Conservation (phyloP, 2,888 invertebrate genomes). For the Agrochola lychnidis region DNA sequence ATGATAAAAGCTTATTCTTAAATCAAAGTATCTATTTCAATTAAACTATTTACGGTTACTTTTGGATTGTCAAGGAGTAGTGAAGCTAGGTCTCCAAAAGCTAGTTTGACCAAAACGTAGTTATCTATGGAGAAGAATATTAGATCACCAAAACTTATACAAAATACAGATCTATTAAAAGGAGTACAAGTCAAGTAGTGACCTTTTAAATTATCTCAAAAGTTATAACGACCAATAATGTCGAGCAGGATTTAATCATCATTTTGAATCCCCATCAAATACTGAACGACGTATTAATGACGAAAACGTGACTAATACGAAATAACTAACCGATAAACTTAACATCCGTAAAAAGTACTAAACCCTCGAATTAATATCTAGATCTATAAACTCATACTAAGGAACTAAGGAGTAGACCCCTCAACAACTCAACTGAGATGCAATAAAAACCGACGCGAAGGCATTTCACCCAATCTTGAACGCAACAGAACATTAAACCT, state of each 20-base stretch:
- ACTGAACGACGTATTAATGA: slow-evolving; percentile 31
- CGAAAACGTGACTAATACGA: slow-evolving; percentile 47
- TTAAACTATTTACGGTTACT: too few relatives aligned
- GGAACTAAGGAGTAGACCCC: slow-evolving; percentile 54
- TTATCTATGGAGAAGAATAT: too few relatives aligned
- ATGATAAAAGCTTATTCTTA: not conserved
- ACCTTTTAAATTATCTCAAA: slow-evolving; percentile 2
- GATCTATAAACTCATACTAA: slow-evolving; percentile 55
- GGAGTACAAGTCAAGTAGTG: too few relatives aligned
- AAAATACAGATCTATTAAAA: too few relatives aligned
- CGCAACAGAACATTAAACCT: slow-evolving; percentile 51
- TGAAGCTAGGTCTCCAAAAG: too few relatives aligned
- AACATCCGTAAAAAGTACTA: slow-evolving; percentile 53
- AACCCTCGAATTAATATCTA: slow-evolving; percentile 59
- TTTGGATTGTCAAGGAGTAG: too few relatives aligned
- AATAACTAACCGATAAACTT: slow-evolving; percentile 48
- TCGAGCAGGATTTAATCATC: slow-evolving; percentile 34
- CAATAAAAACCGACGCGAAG: slow-evolving; percentile 67
- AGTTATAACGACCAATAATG: slow-evolving; percentile 1
- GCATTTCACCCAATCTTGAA: slow-evolving; percentile 51
- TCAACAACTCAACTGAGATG: slow-evolving; percentile 53
- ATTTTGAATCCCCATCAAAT: slow-evolving; percentile 18
- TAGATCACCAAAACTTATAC: too few relatives aligned
- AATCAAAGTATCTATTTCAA: not conserved
- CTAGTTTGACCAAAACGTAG: too few relatives aligned